phyloP scores from a whole-genome alignment of 2,888 invertebrate species.

The Orchesellides sinensis region DNA sequence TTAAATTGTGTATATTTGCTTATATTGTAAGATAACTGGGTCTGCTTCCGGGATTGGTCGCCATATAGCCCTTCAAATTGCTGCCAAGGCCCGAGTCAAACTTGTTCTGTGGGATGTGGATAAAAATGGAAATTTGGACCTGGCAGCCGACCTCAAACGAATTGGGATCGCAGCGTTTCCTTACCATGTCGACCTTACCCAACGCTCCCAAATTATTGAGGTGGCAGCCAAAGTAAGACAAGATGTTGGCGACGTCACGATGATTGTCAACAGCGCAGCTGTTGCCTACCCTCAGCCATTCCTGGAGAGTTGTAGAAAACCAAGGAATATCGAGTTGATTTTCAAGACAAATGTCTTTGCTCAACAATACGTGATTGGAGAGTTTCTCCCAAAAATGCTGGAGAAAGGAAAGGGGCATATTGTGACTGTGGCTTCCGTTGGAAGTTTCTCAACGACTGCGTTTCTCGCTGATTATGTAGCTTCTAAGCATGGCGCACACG shows the following conservation, averaged over 20 bases:
- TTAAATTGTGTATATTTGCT: neutral
- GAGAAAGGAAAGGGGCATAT: constrained; percentile 64
- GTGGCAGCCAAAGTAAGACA: constrained; percentile 60
- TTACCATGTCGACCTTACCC: constrained; percentile 81
- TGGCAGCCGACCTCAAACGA: constrained; percentile 78
- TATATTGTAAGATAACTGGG: constrained; percentile 78
- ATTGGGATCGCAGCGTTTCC: constrained; percentile 78
- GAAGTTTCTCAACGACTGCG: constrained; percentile 28
- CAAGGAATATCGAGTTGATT: constrained; percentile 62
- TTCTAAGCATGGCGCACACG: constrained; percentile 49
- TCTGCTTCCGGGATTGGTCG: constrained; percentile 84
- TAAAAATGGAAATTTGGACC: constrained; percentile 78
- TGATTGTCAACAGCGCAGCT: constrained; percentile 68
- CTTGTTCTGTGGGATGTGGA: constrained; percentile 85
- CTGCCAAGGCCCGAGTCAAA: constrained; percentile 78
- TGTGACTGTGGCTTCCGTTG: constrained; percentile 56
- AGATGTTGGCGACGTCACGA: constrained; percentile 67
- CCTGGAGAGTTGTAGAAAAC: constrained; percentile 50
- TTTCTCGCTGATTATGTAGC: constrained; percentile 61
- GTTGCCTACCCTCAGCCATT: constrained; percentile 58
- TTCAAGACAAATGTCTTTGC: constrained; percentile 68
- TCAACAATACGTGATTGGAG: constrained; percentile 68
- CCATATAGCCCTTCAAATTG: constrained; percentile 81
- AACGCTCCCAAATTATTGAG: constrained; percentile 78
- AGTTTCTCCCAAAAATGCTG: constrained; percentile 69